Conservation (phyloP, 2,113 vertebrate genomes). For the Atractosteus spatula region DNA sequence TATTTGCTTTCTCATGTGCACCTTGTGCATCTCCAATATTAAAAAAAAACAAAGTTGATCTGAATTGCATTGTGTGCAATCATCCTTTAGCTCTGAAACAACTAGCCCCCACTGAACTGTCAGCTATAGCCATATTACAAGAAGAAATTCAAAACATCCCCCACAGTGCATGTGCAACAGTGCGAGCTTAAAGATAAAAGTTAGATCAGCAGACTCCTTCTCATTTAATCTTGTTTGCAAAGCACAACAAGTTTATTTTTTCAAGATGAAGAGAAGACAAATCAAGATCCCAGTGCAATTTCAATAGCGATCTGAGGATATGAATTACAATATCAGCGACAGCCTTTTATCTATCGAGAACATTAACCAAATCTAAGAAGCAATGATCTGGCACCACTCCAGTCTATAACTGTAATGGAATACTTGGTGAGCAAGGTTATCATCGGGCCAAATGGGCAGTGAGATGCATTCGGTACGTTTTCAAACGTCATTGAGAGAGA, state of each 20-base stretch:
- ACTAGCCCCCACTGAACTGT: too few species aligned
- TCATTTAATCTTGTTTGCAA: neutral
- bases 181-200: neutral
- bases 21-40: conserved; percentile 27
- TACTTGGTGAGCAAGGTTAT: too few species aligned
- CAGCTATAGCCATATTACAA: too few species aligned
- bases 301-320: neutral
- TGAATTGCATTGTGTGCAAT: too few species aligned
- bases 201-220: neutral
- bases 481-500: neutral
- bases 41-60: conserved; percentile 1
- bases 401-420: too few species aligned
- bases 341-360: conserved; percentile 15
- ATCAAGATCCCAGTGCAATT: conserved; percentile 2
- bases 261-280: neutral
- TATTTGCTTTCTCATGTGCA: conserved; percentile 38
- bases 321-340: conserved; percentile 14
- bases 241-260: too few species aligned
- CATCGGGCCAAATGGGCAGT: too few species aligned
- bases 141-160: too few species aligned
- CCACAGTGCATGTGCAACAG: neutral
- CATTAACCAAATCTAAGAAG: neutral
- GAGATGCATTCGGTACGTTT: too few species aligned
- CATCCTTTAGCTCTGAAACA: too few species aligned
- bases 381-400: neutral